Evolutionary conservation across 1,140 invertebrate species (phyloP).

Genomic region (Drosophila varians): DNA sequence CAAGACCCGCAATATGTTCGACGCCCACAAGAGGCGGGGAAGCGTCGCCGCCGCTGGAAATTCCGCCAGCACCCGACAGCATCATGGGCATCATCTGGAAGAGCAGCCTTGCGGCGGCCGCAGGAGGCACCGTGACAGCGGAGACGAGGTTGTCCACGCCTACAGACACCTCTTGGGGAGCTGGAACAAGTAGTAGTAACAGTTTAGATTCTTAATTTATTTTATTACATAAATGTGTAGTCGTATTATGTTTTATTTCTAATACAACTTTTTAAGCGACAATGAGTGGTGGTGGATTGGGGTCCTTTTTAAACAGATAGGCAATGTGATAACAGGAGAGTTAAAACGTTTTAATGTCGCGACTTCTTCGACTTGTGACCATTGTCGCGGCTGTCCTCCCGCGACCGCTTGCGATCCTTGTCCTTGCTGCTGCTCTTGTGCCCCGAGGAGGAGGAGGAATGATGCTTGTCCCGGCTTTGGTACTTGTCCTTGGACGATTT

Average conservation of each 20-base stretch:
- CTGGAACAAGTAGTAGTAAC: conserved; percentile 61
- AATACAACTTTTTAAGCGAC: conserved; percentile 48
- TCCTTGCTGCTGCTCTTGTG: conserved; percentile 75
- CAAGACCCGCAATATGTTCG: conserved; percentile 82
- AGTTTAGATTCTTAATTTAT: conserved; percentile 35
- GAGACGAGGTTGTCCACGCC: conserved; percentile 44
- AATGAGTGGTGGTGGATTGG: conserved; percentile 8
- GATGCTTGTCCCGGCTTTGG: conserved; percentile 81
- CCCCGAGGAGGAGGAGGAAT: conserved; percentile 80
- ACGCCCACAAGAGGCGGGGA: conserved; percentile 53
- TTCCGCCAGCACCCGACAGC: conserved; percentile 7
- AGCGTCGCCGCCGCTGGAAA: conserved; percentile 54
- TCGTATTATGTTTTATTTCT: conserved; percentile 66
- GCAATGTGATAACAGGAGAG: conserved; percentile 34
- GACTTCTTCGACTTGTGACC: conserved; percentile 88
- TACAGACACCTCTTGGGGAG: conserved; percentile 67
- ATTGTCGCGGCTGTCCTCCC: conserved; percentile 89
- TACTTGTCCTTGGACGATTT: conserved; percentile 81
- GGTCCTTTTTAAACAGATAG: conserved; percentile 25
- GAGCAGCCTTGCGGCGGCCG: conserved; percentile 9
- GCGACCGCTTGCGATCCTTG: conserved; percentile 86
- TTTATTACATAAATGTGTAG: conserved; percentile 63
- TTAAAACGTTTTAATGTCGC: conserved; percentile 80
- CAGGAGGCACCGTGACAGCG: conserved; percentile 43
- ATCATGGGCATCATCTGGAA: conserved; percentile 12